Base-by-base conservation (phyloP, 2,113 vertebrate genomes). In the Corydoras maculifer region DNA sequence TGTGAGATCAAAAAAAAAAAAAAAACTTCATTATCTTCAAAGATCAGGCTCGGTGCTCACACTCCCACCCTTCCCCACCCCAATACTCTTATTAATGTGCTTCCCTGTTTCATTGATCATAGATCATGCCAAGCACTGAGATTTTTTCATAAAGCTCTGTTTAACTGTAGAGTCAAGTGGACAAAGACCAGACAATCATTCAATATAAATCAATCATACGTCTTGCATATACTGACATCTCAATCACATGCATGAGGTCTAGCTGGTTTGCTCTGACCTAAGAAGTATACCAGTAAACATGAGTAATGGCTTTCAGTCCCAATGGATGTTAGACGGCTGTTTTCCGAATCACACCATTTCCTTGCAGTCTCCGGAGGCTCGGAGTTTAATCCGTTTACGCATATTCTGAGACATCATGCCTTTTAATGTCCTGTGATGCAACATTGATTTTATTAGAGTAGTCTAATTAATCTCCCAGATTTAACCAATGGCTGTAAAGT, bases 121-220 rank as follows among this genome's bases (percentile, higher is more conserved):
- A 13, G 58, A 57, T 14, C 61, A 68, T 60, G 65, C 67, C 13
- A 51, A 30, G 30, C 61, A 74, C 77, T 65, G 75, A 76, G 81
- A 85, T 85, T 86, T 79, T 84, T 81, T 80, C 60, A 61, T 58
- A 82, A 76, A 57, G 75, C 72, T 68, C 50, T 69, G 78, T 74
- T 81, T 59, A 61, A 9, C 58, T 51, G 18, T 59, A 25, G 18
- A 54, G 69, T 54, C n/a, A 50, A 71, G 18, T 59, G 51, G 14
- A 18, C 55, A 67, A 68, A 71, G 62, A 63, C 51, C 50, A 68
- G 69, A 58, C 15, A 65, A 25, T 25, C 18, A 25, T 25, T 25
- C 18, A 25, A 25, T 25, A 25, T 25, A 25, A 25, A 25, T 25
- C 18, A 25, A 25, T 25, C 18, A 25, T 25, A 25, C 18, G 18